Evolutionary conservation across 2,113 vertebrate species (phyloP).

Genomic region (Saguinus imperator): DNA sequence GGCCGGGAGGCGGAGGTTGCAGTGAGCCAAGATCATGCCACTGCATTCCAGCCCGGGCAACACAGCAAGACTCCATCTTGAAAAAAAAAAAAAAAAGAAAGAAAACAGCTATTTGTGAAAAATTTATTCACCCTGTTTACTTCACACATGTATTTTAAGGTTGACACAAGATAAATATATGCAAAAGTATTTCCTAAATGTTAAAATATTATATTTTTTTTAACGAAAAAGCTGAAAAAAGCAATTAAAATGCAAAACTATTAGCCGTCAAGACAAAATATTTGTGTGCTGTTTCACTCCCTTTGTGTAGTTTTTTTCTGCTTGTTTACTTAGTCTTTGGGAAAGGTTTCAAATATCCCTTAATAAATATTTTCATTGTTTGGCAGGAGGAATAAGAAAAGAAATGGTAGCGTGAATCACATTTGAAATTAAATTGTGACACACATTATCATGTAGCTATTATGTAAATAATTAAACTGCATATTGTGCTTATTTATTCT

Average conservation of each 20-base stretch:
- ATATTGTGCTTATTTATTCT: slow-evolving; percentile 49
- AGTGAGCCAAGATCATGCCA: no score
- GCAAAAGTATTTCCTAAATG: not conserved
- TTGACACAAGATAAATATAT: not conserved
- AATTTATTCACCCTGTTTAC: not conserved
- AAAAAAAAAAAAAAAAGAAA: no score
- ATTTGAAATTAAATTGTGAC: not conserved
- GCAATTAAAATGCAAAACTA: not conserved
- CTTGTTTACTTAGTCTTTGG: not conserved
- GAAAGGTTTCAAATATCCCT: not conserved
- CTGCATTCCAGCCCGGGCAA: no score
- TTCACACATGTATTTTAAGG: not conserved
- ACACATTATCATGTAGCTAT: slow-evolving; percentile 24
- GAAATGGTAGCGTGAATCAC: not conserved
- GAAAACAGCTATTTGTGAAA: not conserved
- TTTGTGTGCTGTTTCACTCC: not conserved
- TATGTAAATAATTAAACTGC: slow-evolving; percentile 36
- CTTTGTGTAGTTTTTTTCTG: not conserved
- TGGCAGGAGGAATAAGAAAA: not conserved
- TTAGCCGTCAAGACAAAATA: slow-evolving; percentile 9
- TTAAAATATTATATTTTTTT: not conserved
- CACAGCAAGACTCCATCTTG: no score
- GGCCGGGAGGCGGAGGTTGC: no score
- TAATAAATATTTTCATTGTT: not conserved
- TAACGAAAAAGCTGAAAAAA: not conserved